A percentile compares a stretch with the other conserved stretches of the same genome.
phyloP scores from a whole-genome alignment of 2,888 invertebrate species.

The Caenorhabditis panamensis region DNA sequence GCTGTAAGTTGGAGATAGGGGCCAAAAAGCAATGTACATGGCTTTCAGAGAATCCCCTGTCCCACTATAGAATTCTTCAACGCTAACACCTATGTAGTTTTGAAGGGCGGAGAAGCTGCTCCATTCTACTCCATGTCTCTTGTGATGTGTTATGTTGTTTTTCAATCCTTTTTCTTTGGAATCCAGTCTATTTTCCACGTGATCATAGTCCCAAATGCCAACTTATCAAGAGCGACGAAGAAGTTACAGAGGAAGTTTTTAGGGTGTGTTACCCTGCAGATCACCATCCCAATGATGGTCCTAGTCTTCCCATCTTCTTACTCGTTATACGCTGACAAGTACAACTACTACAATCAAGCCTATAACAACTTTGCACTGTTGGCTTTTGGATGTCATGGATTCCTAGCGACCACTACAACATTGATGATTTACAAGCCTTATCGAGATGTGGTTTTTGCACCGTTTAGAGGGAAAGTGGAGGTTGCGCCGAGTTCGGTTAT shows the following conservation, averaged over 20 bases:
- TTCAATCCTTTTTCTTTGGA: slow-evolving; percentile 19
- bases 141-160: background rate
- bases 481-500: too few relatives aligned
- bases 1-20: background rate
- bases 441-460: background rate
- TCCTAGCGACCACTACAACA: background rate
- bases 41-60: slow-evolving; percentile 19
- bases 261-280: slow-evolving; percentile 1
- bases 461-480: too few relatives aligned
- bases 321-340: slow-evolving; percentile 27
- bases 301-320: slow-evolving; percentile 16
- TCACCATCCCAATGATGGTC: slow-evolving; percentile 14
- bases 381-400: background rate
- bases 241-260: background rate
- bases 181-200: slow-evolving; percentile 20
- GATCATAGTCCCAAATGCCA: background rate
- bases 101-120: slow-evolving; percentile 33
- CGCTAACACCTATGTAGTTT: background rate
- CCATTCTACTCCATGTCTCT: slow-evolving; percentile 21
- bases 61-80: slow-evolving; percentile 35
- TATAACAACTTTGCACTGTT: background rate
- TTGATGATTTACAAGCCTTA: slow-evolving; percentile 24
- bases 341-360: slow-evolving; percentile 47
- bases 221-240: background rate
- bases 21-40: too few relatives aligned